Conservation (phyloP, 2,888 invertebrate species). For the Vanessa cardui region DNA sequence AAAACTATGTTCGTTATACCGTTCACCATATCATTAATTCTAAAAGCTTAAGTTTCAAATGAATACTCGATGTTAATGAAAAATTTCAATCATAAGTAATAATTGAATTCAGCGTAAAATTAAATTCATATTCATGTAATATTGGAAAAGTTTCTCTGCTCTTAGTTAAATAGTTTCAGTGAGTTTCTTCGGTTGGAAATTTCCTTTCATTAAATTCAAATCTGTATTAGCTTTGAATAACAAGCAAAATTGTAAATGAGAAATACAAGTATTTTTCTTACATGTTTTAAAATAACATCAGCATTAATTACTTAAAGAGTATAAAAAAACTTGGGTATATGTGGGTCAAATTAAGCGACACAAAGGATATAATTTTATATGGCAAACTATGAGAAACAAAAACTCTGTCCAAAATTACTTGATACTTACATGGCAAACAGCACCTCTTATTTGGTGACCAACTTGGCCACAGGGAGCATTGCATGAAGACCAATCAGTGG, state of each 20-base stretch:
- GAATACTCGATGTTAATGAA: constrained; percentile 18
- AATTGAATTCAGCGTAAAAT: constrained; percentile 33
- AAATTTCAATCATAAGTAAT: constrained; percentile 23
- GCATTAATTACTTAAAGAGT: not conserved
- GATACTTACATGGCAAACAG: constrained; percentile 86
- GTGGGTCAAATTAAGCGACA: too few species aligned
- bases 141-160: constrained; percentile 38
- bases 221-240: constrained; percentile 38
- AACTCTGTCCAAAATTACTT: too few species aligned
- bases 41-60: constrained; percentile 75
- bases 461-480: constrained; percentile 91
- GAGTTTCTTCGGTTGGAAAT: constrained; percentile 38
- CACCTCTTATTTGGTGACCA: constrained; percentile 87
- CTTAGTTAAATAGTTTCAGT: constrained; percentile 36
- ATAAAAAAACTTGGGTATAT: not conserved
- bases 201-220: constrained; percentile 40
- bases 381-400: too few species aligned
- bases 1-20: not conserved
- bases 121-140: constrained; percentile 40
- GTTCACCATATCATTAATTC: not conserved
- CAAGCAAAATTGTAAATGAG: constrained; percentile 9
- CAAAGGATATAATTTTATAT: too few species aligned
- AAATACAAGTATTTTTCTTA: not conserved
- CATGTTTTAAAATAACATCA: not conserved
- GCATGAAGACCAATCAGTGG: constrained; percentile 93